Conservation (phyloP, 2,888 invertebrate species). For the Mactromeris polynyma region DNA sequence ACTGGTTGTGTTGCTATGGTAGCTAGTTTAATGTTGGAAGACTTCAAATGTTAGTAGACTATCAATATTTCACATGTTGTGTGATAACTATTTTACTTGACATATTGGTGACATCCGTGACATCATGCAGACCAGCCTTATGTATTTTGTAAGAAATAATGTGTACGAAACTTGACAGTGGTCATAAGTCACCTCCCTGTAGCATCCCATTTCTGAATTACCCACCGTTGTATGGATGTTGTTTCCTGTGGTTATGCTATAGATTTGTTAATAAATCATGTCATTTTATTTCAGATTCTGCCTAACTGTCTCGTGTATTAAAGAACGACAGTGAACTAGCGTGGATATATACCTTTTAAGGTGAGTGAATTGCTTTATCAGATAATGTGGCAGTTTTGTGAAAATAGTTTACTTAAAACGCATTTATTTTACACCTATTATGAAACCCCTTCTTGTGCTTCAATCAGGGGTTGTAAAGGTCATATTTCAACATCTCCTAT, state of each 20-base stretch:
- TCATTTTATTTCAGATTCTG: neutral
- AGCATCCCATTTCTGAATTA: neutral
- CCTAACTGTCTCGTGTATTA: neutral
- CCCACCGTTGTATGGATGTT: neutral
- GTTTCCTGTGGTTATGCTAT: neutral
- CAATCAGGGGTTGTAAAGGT: no score
- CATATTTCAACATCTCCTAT: no score
- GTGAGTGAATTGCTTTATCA: neutral
- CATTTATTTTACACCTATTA: no score
- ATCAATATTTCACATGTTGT: conserved; percentile 33
- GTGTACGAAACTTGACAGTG: conserved; percentile 31
- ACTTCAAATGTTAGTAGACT: neutral
- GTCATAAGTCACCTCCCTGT: conserved; percentile 20
- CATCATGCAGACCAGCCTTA: conserved; percentile 30
- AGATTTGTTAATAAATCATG: neutral
- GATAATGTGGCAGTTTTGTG: no score
- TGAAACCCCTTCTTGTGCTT: no score
- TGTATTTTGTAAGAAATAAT: conserved; percentile 39
- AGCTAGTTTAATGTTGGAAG: neutral
- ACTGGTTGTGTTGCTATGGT: neutral
- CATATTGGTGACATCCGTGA: conserved; percentile 31
- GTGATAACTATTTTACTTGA: conserved; percentile 29
- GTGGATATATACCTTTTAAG: neutral
- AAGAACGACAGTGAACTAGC: neutral
- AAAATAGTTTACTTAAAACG: no score